phyloP scores from a whole-genome alignment of 2,888 invertebrate species.

The Saturnia japonica region DNA sequence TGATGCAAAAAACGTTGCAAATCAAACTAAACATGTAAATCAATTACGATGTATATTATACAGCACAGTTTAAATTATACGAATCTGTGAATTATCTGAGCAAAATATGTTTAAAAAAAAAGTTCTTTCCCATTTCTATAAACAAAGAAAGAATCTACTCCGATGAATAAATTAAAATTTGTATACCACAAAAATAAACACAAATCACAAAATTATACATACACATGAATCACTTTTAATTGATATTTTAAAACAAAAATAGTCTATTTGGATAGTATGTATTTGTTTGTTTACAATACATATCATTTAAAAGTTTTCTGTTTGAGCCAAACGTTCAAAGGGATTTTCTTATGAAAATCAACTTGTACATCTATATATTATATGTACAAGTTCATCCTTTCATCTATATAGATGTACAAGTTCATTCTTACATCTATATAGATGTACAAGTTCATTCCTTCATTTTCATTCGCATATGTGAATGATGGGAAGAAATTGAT shows the following conservation, averaged over 20 bases:
- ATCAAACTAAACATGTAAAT: not conserved
- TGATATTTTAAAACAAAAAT: not conserved
- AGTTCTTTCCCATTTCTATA: not conserved
- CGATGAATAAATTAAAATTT: not conserved
- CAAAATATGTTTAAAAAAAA: not conserved
- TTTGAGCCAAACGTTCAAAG: not conserved
- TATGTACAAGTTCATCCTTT: too few relatives aligned
- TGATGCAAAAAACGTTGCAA: not conserved
- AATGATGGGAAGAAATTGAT: too few relatives aligned
- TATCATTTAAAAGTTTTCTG: not conserved
- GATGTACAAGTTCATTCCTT: too few relatives aligned
- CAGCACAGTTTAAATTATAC: too few relatives aligned
- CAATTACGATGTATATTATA: not conserved
- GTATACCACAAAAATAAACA: not conserved
- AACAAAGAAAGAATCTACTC: not conserved
- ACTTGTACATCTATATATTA: too few relatives aligned
- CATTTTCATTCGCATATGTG: too few relatives aligned
- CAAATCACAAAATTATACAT: not conserved
- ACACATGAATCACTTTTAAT: not conserved
- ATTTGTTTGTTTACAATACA: not conserved
- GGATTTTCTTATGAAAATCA: not conserved
- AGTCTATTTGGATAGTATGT: not conserved
- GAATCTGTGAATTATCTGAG: not conserved
- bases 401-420: too few relatives aligned
- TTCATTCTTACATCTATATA: too few relatives aligned